A percentile compares a stretch with the other conserved stretches of the same genome.
phyloP scores from a whole-genome alignment of 2,888 invertebrate species.

The Ceriagrion tenellum region DNA sequence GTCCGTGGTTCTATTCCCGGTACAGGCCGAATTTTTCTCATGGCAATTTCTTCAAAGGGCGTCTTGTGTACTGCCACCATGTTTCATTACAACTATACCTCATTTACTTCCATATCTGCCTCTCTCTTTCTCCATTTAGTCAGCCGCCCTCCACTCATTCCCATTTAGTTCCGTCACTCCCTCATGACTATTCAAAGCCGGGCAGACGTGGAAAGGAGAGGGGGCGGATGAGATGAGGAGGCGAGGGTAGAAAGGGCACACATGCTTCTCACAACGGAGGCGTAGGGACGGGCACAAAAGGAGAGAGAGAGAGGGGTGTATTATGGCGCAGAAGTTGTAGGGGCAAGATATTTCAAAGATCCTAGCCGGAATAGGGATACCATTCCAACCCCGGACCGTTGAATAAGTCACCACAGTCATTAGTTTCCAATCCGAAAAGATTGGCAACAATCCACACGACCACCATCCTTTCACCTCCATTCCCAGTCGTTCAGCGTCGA shows the following conservation, averaged over 20 bases:
- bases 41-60: no score
- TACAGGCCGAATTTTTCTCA: no score
- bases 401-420: background rate
- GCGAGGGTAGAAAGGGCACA: background rate
- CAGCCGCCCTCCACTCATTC: background rate
- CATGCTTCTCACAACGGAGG: background rate
- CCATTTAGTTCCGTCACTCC: background rate
- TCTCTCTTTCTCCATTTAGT: background rate
- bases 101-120: no score
- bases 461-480: background rate
- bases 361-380: background rate
- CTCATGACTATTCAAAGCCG: constrained; percentile 12
- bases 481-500: background rate
- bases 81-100: no score
- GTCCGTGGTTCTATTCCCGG: no score
- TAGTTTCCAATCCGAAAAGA: background rate
- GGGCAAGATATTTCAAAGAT: background rate
- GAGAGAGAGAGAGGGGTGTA: no score
- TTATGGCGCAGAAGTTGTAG: background rate
- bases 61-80: no score
- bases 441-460: background rate
- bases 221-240: background rate
- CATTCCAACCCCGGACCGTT: background rate
- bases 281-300: background rate
- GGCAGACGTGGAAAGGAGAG: background rate